These are phyloP conservation scores for Nyctalus aviator DNA, from an alignment of 2,797 vertebrate species.

Conservation along the genomic window DNA sequence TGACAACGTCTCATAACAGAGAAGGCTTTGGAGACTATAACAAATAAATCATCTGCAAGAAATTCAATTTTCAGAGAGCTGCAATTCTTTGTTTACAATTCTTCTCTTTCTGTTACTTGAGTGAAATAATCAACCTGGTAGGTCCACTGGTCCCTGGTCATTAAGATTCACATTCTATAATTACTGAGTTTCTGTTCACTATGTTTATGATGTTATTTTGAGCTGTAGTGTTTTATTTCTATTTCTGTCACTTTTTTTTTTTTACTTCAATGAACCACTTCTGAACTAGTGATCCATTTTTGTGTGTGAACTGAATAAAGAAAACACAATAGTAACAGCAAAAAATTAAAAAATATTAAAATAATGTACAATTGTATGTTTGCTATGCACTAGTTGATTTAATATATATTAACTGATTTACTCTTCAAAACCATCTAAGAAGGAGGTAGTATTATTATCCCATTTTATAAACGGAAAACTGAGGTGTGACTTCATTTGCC, in stretches of 20 bases:
- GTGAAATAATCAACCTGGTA: conserved; percentile 51
- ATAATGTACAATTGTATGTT: not conserved
- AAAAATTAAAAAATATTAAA: not conserved
- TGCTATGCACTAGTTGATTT: not conserved
- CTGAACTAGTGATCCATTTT: conserved; percentile 39
- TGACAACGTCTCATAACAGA: conserved; percentile 38
- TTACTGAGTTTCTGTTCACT: conserved; percentile 37
- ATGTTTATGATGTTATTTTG: conserved; percentile 44
- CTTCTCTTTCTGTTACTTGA: conserved; percentile 58
- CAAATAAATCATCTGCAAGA: conserved; percentile 51
- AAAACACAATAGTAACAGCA: not conserved
- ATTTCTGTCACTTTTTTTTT: conserved; percentile 48
- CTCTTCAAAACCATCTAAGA: not conserved
- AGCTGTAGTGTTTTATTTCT: not conserved
- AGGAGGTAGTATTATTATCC: not conserved
- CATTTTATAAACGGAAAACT: not conserved
- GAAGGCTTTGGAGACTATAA: not conserved
- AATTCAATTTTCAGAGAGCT: conserved; percentile 53
- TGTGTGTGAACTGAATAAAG: not conserved
- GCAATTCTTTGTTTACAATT: not conserved
- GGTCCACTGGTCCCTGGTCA: conserved; percentile 30
- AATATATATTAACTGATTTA: not conserved
- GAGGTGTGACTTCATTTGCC: not conserved
- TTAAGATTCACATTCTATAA: conserved; percentile 46
- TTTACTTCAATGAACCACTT: conserved; percentile 26